A percentile compares a stretch with the other conserved stretches of the same genome.
These are phyloP conservation scores for Mormyrus lacerda DNA, from an alignment of 2,113 vertebrate genomes.

Conservation along the genomic window DNA sequence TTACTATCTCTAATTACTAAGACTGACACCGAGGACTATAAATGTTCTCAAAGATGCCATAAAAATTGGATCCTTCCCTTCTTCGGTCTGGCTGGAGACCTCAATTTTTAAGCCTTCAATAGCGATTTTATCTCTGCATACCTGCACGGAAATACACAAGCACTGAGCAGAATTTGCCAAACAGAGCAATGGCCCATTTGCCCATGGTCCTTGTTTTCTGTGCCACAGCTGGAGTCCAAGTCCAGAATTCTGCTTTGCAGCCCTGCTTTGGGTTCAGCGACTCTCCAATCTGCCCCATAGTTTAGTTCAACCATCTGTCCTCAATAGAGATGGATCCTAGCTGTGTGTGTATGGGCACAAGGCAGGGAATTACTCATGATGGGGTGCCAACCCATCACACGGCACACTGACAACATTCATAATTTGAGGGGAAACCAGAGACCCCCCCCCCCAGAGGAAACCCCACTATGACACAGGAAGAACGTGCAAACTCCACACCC, in stretches of 20 bases:
- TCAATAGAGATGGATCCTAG: background rate
- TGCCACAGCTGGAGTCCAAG: background rate
- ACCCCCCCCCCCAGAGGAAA: background rate
- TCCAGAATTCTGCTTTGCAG: background rate
- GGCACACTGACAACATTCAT: background rate
- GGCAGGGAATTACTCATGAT: background rate
- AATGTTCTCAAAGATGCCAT: background rate
- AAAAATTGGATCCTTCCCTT: background rate
- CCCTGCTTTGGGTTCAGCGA: background rate
- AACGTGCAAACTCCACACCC: background rate
- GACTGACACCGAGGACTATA: background rate
- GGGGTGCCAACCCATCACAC: background rate
- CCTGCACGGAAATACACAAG: background rate
- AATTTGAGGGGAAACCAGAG: background rate
- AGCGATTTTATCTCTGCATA: background rate
- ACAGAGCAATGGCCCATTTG: background rate
- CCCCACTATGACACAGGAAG: background rate
- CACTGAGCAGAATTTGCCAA: background rate
- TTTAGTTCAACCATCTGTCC: background rate
- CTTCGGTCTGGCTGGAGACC: background rate
- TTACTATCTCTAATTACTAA: background rate
- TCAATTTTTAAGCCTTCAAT: background rate
- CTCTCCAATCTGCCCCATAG: background rate
- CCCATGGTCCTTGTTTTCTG: background rate
- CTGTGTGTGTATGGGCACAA: background rate